Percentiles rank a stretch among this genome's conserved stretches.
phyloP scores from a whole-genome alignment of 92 coral and sea anemone species.

The Bergia puertoricense region DNA sequence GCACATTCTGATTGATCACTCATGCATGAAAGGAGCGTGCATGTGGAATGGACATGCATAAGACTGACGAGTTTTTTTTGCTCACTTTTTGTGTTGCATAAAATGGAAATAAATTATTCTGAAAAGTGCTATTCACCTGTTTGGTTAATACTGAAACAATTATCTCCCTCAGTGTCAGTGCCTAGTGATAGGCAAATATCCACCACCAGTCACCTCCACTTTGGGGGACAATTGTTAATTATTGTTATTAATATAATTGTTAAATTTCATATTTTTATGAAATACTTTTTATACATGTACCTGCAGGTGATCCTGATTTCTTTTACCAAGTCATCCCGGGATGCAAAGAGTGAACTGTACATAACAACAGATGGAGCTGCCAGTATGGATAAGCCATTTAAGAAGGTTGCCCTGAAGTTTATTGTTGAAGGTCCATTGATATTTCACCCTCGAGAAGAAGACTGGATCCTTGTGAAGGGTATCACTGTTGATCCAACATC shows the following conservation, averaged over 20 bases:
- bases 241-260: neutral
- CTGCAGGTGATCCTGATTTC: slow-evolving; percentile 79
- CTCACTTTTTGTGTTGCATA: no score
- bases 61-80: no score
- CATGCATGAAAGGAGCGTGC: no score
- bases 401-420: slow-evolving; percentile 46
- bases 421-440: slow-evolving; percentile 64
- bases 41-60: no score
- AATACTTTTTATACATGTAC: neutral
- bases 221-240: no score
- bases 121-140: no score
- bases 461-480: slow-evolving; percentile 76
- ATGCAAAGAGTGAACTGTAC: slow-evolving; percentile 51
- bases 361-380: slow-evolving; percentile 71
- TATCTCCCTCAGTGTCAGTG: no score
- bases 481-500: neutral
- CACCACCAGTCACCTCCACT: no score
- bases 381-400: slow-evolving; percentile 31
- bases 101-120: no score
- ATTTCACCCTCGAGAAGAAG: slow-evolving; percentile 76
- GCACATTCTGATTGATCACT: no score
- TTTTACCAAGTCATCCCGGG: slow-evolving; percentile 37
- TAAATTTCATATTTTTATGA: neutral
- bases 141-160: no score
- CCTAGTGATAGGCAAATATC: no score